These are phyloP conservation scores for Corvus cornix DNA, from an alignment of 2,113 vertebrate species.

Conservation along the genomic window DNA sequence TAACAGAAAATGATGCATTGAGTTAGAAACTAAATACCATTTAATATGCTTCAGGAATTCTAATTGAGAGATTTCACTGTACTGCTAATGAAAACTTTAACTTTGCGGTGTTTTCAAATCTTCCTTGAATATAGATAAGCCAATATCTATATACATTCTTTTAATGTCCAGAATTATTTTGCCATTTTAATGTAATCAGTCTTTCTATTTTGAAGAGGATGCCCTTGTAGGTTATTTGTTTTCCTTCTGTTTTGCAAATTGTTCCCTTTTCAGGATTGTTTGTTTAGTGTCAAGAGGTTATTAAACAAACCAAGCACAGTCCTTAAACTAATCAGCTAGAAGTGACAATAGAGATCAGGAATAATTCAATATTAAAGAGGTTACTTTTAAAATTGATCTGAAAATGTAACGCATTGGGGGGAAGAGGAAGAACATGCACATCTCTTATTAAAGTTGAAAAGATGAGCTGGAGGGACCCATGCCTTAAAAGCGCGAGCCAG, in stretches of 20 bases:
- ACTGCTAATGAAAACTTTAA: slow-evolving; percentile 75
- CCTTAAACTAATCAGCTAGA: slow-evolving; percentile 71
- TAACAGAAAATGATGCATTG: slow-evolving; percentile 81
- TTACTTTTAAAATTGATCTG: slow-evolving; percentile 59
- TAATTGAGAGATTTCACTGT: slow-evolving; percentile 67
- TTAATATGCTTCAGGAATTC: slow-evolving; percentile 76
- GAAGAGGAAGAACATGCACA: not conserved
- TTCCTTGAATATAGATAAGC: slow-evolving; percentile 72
- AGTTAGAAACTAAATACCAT: slow-evolving; percentile 80
- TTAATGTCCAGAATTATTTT: slow-evolving; percentile 62
- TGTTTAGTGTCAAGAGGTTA: slow-evolving; percentile 78
- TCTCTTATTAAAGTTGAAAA: not conserved
- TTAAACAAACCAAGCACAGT: slow-evolving; percentile 76
- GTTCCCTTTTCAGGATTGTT: slow-evolving; percentile 76
- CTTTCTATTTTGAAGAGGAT: slow-evolving; percentile 41
- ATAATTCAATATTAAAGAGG: slow-evolving; percentile 75
- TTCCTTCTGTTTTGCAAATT: slow-evolving; percentile 77
- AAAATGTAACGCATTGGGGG: slow-evolving; percentile 39
- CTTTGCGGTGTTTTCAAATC: slow-evolving; percentile 65
- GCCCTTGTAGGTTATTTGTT: slow-evolving; percentile 78
- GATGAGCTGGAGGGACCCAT: not conserved
- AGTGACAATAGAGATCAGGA: slow-evolving; percentile 54
- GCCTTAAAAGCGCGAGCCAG: not conserved
- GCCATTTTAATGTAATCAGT: slow-evolving; percentile 71
- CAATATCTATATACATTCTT: slow-evolving; percentile 70